Evolutionary conservation across 2,113 vertebrate genomes (phyloP), one percentile per base, ranked within the genome.

Genomic region (Hemicordylus capensis): DNA sequence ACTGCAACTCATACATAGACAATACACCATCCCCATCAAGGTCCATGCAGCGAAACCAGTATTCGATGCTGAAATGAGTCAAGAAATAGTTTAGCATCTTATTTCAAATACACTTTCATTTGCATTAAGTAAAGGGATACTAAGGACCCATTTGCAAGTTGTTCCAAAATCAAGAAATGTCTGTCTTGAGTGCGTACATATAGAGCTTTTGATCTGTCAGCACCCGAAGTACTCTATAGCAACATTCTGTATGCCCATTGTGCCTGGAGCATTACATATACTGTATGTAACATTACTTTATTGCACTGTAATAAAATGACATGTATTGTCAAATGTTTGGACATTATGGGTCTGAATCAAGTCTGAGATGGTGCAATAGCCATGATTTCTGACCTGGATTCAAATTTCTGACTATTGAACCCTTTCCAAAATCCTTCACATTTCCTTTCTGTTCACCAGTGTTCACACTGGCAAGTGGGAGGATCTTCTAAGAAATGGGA

Each of bases 11-110:
- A 61, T 98, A 99, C 97, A 99, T 98, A 86, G 98, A 98, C 83
- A 99, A 94, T 64, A 95, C 96, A 1, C 98, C 98, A 54, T 99
- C 98, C 2, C 98, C 98, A 48, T 99, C 98, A 82, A 99, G 93
- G 92, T 99, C 98, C 98, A 99, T 98, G 89, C 98, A 99, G 91
- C 98, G 98, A 95, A 99, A 99, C 98, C 98, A 99, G 94, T 99
- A 99, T 94, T 99, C 98, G 84, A 99, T 98, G 93, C 98, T 99
- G 95, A 44, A 76, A 94, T 75, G 42, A 83, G 81, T 22, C 51
- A 76, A 28, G 0, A 28, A 76, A 84, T 56, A 85, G 51, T 70
- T 77, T 31, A 70, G 34, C n/a, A 73, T 42, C 19, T 9, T 22
- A 76, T 58, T 69, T 39, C 58, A 79, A 63, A 72, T 72, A 20